Percentiles rank a stretch among this genome's conserved stretches.
Evolutionary conservation across 2,113 vertebrate genomes (phyloP).

Genomic region (Aramus guarauna): DNA sequence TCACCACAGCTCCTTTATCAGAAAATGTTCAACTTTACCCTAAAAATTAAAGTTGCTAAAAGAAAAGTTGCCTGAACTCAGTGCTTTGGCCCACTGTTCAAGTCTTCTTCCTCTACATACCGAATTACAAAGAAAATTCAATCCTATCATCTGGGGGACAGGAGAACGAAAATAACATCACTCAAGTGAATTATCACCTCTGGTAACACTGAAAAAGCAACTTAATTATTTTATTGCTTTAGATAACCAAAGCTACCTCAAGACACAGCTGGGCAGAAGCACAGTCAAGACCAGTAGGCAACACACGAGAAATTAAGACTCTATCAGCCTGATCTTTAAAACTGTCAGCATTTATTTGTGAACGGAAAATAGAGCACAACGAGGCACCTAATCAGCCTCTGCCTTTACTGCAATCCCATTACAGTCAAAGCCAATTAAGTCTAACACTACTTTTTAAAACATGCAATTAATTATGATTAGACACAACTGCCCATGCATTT

Average conservation of each 20-base stretch:
- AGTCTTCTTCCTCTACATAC: not conserved
- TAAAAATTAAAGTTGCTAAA: not conserved
- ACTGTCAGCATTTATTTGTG: conserved; percentile 21
- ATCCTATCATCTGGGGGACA: not conserved
- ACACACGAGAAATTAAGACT: not conserved
- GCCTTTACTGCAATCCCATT: not conserved
- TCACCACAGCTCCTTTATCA: not conserved
- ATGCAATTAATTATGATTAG: conserved; percentile 11
- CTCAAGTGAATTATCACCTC: not conserved
- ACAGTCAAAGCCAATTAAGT: conserved; percentile 30
- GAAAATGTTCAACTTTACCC: not conserved
- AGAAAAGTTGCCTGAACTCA: not conserved
- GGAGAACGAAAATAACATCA: not conserved
- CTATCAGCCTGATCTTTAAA: not conserved
- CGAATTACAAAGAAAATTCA: not conserved
- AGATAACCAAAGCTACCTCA: not conserved
- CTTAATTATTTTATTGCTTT: not conserved
- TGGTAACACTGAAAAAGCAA: not conserved
- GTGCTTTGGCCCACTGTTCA: not conserved
- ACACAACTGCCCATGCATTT: not conserved
- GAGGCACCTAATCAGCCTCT: conserved; percentile 1
- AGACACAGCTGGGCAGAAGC: not conserved
- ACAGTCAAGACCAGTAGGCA: not conserved
- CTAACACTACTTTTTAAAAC: not conserved
- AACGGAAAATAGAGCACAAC: not conserved